Conservation (phyloP, 2,888 invertebrate genomes). For the Agrochola circellaris region DNA sequence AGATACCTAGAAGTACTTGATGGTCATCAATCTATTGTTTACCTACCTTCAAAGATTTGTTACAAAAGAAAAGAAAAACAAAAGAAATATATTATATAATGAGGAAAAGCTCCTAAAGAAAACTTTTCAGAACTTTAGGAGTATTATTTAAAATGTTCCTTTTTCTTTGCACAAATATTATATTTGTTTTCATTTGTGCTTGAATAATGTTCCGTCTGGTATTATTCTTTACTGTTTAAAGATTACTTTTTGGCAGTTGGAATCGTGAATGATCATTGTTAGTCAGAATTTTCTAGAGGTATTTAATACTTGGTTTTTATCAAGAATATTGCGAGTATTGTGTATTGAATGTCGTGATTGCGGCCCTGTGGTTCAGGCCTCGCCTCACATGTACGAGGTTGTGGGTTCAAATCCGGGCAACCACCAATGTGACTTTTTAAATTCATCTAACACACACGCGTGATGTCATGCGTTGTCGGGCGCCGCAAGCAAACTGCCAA, state of each 20-base stretch:
- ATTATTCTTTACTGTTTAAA: neutral
- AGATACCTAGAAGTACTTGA: neutral
- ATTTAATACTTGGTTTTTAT: too few species aligned
- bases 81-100: constrained; percentile 49
- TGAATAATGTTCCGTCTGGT: constrained; percentile 14
- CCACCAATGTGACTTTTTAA: too few species aligned
- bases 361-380: too few species aligned
- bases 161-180: constrained; percentile 29
- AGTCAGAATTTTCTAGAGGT: neutral
- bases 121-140: constrained; percentile 39
- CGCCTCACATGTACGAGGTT: too few species aligned
- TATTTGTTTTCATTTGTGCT: constrained; percentile 34
- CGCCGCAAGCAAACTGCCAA: too few species aligned
- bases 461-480: too few species aligned
- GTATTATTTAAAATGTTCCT: constrained; percentile 39
- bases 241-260: neutral
- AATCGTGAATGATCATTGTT: constrained; percentile 1
- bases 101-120: constrained; percentile 35
- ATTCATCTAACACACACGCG: too few species aligned
- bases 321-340: too few species aligned
- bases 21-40: constrained; percentile 29
- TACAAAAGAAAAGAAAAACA: constrained; percentile 43
- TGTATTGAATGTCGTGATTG: too few species aligned
- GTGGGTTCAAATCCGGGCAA: too few species aligned
- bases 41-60: constrained; percentile 25